A percentile compares a stretch with the other conserved stretches of the same genome.
Evolutionary conservation across 2,113 vertebrate genomes (phyloP).

Genomic region (Sylvilagus bachmani): DNA sequence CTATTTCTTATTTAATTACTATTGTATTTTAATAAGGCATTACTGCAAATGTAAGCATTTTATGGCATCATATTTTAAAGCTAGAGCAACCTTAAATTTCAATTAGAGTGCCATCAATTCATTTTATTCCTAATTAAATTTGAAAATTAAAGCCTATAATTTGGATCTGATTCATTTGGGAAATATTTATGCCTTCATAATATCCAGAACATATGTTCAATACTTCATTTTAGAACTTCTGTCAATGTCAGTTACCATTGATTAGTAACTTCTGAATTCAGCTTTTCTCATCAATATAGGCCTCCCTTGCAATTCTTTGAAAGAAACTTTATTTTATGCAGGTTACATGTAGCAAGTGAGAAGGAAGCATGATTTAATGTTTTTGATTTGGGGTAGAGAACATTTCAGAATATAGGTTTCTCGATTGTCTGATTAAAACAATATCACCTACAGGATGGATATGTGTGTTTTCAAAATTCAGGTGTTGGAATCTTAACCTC

Average conservation of each 20-base stretch:
- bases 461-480: background rate
- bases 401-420: background rate
- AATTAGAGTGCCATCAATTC: constrained; percentile 2
- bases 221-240: constrained; percentile 34
- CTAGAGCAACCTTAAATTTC: background rate
- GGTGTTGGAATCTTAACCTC: background rate
- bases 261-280: background rate
- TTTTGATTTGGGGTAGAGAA: background rate
- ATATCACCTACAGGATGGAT: background rate
- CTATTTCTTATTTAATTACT: background rate
- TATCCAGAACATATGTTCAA: background rate
- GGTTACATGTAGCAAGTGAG: background rate
- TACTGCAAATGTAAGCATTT: constrained; percentile 35
- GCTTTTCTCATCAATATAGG: background rate
- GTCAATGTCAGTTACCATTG: background rate
- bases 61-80: background rate
- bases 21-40: constrained; percentile 22
- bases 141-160: constrained; percentile 28
- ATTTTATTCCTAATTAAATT: constrained; percentile 48
- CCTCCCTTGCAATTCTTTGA: background rate
- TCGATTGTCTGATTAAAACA: background rate
- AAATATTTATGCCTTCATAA: constrained; percentile 38
- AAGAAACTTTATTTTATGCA: background rate
- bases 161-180: constrained; percentile 18
- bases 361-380: background rate